A percentile compares a stretch with the other conserved stretches of the same genome.
These are phyloP conservation scores for Poecilus cupreus DNA, from an alignment of 2,888 invertebrate genomes.

Conservation along the genomic window DNA sequence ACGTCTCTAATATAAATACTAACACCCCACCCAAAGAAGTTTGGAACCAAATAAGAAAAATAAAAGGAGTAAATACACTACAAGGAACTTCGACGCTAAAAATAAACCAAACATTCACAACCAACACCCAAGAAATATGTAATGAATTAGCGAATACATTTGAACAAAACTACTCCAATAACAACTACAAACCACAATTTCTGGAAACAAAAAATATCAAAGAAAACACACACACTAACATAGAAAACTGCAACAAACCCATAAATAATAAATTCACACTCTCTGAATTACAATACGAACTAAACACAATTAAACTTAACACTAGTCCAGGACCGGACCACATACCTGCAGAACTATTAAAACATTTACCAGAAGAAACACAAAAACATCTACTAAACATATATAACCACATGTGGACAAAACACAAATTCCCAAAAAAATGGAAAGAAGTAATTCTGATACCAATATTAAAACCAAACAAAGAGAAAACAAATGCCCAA, in stretches of 20 bases:
- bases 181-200: not conserved
- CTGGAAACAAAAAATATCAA: not conserved
- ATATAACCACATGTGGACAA: conserved; percentile 23
- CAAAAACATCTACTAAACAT: conserved; percentile 7
- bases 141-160: not conserved
- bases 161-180: not conserved
- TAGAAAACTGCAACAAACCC: not conserved
- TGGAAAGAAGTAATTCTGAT: too few species aligned
- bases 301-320: not conserved
- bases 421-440: not conserved
- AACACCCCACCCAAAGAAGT: not conserved
- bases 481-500: conserved; percentile 6
- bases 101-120: not conserved
- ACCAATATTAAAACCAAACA: not conserved
- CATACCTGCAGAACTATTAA: not conserved
- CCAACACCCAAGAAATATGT: not conserved
- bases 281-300: not conserved
- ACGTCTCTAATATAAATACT: conserved; percentile 4
- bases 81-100: not conserved
- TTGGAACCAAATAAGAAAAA: conserved; percentile 2
- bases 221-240: not conserved
- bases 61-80: not conserved
- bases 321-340: conserved; percentile 13
- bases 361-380: not conserved
- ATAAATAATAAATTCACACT: not conserved